Evolutionary conservation across 2,888 invertebrate genomes (phyloP).

Genomic region (Xestia c-nigrum): DNA sequence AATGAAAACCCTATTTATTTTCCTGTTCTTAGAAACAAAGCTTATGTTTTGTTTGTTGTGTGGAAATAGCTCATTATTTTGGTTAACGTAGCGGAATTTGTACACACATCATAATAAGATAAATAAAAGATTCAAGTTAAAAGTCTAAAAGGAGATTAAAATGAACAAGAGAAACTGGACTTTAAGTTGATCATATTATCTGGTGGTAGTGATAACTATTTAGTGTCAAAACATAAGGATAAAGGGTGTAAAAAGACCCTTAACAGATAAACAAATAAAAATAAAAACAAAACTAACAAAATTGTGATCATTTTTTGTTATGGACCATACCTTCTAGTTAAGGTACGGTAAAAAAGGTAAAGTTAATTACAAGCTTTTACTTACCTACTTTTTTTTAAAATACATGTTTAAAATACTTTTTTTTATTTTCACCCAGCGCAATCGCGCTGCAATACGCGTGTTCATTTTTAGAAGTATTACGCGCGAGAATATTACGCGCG

Average conservation of each 20-base stretch:
- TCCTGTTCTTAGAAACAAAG: not conserved
- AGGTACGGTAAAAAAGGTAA: no score
- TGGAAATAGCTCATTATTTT: not conserved
- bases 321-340: no score
- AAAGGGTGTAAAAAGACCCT: no score
- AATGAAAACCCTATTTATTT: not conserved
- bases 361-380: no score
- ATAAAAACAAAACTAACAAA: no score
- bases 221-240: no score
- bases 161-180: not conserved
- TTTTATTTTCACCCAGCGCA: no score
- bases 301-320: no score
- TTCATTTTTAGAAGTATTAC: not conserved
- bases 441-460: not conserved
- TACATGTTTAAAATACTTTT: no score
- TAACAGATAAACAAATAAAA: no score
- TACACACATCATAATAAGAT: not conserved
- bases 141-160: not conserved
- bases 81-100: not conserved
- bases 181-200: not conserved
- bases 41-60: not conserved
- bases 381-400: no score
- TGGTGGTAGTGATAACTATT: no score
- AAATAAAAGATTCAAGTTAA: not conserved
- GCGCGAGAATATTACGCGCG: not conserved